Evolutionary conservation across 2,888 invertebrate genomes (phyloP), one percentile per base, ranked within the genome.

Genomic region (Smittia aterrima): DNA sequence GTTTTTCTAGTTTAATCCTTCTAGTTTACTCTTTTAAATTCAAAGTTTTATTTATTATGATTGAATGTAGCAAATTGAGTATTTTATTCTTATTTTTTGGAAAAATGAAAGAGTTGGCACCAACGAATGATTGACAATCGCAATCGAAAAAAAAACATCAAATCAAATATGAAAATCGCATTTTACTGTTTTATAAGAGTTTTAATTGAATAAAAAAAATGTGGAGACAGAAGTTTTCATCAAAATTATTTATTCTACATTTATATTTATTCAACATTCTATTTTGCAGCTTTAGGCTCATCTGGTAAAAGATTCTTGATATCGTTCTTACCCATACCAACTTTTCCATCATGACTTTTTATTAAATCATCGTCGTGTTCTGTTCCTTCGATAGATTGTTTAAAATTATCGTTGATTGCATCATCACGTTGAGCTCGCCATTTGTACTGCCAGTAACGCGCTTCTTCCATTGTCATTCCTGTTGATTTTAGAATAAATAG

Each of bases 391-490:
- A 40, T 7, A n/a, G 20, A 16, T 16, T 9, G 13, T 9, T 58
- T 9, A 32, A 58, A 62, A 7, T 13, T 22, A 77, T 82, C 79
- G 0, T 78, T 77, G 6, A 83, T 80, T 74, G 77, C 79, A 75
- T 81, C 79, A n/a, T 81, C 80, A 64, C 85, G 79, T 1, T 79
- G 75, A 6, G 80, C 53, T 70, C 83, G 82, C 83, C 84, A 84
- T 78, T 83, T 84, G 77, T 86, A 84, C 78, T 89, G 86, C 82
- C 87, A 87, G 78, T 85, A 85, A 75, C 88, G 84, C 13, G 90
- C 83, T 75, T 91, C 89, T 53, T 87, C 85, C 87, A 91, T 89
- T 0, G 86, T 82, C 0, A 85, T 79, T 27, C 91, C 91, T 11
- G 86, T 83, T 0, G 86, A 13, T 78, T 85, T 86, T 40, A 91